Evolutionary conservation across 2,888 invertebrate species (phyloP), one percentile per base, ranked within the genome.

Genomic region (Ophraella communa): DNA sequence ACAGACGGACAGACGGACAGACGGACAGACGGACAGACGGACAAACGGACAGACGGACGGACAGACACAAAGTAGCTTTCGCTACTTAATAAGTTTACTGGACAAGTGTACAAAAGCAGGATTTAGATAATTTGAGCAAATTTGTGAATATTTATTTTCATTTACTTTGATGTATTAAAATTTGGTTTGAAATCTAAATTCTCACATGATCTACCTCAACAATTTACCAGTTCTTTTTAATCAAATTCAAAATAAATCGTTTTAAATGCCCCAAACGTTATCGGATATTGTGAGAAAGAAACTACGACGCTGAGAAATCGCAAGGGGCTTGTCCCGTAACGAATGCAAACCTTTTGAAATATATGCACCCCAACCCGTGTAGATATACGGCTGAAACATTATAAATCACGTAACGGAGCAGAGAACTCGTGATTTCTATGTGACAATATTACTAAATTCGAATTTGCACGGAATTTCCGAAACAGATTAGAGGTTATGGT

Each of bases 361-460:
- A 70, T 74, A 77, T 77, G 74, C 77, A 77, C 77, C 76, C 76
- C 73, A 65, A 69, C 67, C 62, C 65, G 66, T 68, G 67, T 67
- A 69, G 69, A 74, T 74, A 71, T 74, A 75, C 66, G 71, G 60
- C 67, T 69, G 64, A 62, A 69, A 73, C 65, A 73, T 75, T 76
- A 79, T 79, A 79, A 79, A 79, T 79, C 79, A 79, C 75, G 74
- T 77, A 77, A 78, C 77, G 74, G 76, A 76, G 76, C 73, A 70
- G 66, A n/a, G n/a, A 71, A 75, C 73, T 73, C 78, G 76, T 78
- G 78, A 78, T 77, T 74, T 71, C 77, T 76, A 77, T 77, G 76
- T 76, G 75, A 75, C 77, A 73, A 71, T 74, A 75, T 74, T 70
- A 71, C 73, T 71, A 70, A 77, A 70, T 69, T 65, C 58, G 66